These are phyloP conservation scores for Rhinichthys klamathensis DNA, from an alignment of 2,113 vertebrate genomes.

Conservation along the genomic window DNA sequence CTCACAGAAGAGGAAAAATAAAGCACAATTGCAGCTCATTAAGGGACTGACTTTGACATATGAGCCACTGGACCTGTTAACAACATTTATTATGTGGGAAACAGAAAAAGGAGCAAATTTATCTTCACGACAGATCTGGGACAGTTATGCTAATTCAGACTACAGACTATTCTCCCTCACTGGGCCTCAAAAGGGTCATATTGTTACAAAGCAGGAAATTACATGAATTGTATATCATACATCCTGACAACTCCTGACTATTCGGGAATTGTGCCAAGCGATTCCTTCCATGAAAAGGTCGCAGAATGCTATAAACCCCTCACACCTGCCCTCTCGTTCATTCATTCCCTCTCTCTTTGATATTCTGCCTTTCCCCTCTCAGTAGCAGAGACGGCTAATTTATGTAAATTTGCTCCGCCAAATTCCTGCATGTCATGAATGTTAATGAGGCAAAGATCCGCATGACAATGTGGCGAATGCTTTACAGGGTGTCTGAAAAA, in stretches of 20 bases:
- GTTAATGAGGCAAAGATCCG: conserved; percentile 64
- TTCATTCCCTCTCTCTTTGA: conserved; percentile 37
- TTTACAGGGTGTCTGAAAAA: conserved; percentile 34
- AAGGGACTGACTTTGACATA: conserved; percentile 83
- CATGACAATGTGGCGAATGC: conserved; percentile 60
- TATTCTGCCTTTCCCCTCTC: conserved; percentile 59
- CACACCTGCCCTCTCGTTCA: conserved; percentile 27
- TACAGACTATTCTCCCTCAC: conserved; percentile 74
- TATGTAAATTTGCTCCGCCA: conserved; percentile 66
- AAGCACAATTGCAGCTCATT: conserved; percentile 86
- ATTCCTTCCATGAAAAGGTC: conserved; percentile 61
- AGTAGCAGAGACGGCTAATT: conserved; percentile 66
- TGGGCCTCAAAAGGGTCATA: conserved; percentile 79
- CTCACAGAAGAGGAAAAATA: conserved; percentile 70
- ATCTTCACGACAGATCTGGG: conserved; percentile 90
- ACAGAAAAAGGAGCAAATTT: conserved; percentile 90
- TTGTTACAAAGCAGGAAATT: conserved; percentile 86
- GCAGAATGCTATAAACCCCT: conserved; percentile 51
- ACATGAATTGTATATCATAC: conserved; percentile 82
- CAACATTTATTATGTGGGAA: conserved; percentile 85
- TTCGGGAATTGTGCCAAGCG: conserved; percentile 61
- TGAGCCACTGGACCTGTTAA: conserved; percentile 86
- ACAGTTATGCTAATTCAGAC: conserved; percentile 83
- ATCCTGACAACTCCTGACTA: conserved; percentile 64
- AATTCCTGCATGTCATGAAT: conserved; percentile 74